These are phyloP conservation scores for Lepidothrix coronata DNA, from an alignment of 2,113 vertebrate genomes.

Conservation along the genomic window DNA sequence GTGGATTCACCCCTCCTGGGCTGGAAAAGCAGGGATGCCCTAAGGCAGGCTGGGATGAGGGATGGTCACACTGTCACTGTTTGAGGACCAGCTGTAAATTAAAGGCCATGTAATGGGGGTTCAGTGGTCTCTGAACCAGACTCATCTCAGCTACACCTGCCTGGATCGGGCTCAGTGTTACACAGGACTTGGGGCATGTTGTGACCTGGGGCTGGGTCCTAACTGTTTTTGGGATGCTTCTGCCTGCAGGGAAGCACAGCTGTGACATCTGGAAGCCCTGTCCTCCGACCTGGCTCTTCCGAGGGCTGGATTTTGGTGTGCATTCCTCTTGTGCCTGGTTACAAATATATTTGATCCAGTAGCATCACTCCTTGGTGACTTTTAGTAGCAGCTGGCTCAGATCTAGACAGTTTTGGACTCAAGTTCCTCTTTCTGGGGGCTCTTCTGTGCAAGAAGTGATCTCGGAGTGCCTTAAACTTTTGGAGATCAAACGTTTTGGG, in stretches of 20 bases:
- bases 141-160: rapidly evolving
- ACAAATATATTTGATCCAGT: rapidly evolving
- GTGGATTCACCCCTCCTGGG: background rate
- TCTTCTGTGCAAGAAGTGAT: background rate
- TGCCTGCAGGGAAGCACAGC: background rate
- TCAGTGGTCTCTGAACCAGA: background rate
- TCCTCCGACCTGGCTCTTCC: background rate
- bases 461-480: background rate
- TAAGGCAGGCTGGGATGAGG: rapidly evolving
- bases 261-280: background rate
- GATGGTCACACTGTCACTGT: background rate
- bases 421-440: background rate
- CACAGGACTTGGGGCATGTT: background rate
- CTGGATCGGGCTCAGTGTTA: rapidly evolving
- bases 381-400: background rate
- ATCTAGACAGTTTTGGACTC: background rate
- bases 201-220: no score
- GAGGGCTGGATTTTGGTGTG: background rate
- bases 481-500: background rate
- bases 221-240: rapidly evolving
- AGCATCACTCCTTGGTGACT: background rate
- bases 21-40: background rate
- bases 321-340: background rate
- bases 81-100: background rate
- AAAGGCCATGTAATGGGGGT: rapidly evolving